Percentiles rank a stretch among this genome's conserved stretches.
phyloP scores from a whole-genome alignment of 2,797 vertebrate genomes.

The Varecia variegata region DNA sequence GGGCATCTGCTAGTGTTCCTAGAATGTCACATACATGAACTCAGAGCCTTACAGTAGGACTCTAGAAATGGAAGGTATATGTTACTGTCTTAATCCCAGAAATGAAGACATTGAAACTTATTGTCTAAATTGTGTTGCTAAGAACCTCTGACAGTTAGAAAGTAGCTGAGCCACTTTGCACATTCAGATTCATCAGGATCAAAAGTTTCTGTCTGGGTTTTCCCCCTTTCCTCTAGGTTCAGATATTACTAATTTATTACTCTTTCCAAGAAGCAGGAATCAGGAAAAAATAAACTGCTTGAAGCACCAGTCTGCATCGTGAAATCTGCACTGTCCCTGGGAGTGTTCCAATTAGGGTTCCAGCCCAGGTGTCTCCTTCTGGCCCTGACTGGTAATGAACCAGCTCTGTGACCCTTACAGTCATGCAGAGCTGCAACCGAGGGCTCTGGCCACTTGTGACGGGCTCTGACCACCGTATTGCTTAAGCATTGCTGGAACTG shows the following conservation, averaged over 20 bases:
- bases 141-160: background rate
- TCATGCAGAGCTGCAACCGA: background rate
- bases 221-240: background rate
- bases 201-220: background rate
- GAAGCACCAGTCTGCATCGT: background rate
- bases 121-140: background rate
- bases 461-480: background rate
- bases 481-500: background rate
- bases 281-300: background rate
- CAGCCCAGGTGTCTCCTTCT: background rate
- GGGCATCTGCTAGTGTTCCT: background rate
- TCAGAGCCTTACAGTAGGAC: background rate
- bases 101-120: background rate
- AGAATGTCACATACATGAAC: background rate
- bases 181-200: background rate
- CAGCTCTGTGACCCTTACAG: background rate
- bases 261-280: background rate
- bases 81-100: background rate
- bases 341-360: background rate
- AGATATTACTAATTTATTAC: background rate
- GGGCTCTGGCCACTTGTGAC: background rate
- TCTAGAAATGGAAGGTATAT: background rate
- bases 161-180: background rate
- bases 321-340: background rate
- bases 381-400: background rate